Base-by-base conservation (phyloP, 2,797 vertebrate species). In the Microtus californicus region DNA sequence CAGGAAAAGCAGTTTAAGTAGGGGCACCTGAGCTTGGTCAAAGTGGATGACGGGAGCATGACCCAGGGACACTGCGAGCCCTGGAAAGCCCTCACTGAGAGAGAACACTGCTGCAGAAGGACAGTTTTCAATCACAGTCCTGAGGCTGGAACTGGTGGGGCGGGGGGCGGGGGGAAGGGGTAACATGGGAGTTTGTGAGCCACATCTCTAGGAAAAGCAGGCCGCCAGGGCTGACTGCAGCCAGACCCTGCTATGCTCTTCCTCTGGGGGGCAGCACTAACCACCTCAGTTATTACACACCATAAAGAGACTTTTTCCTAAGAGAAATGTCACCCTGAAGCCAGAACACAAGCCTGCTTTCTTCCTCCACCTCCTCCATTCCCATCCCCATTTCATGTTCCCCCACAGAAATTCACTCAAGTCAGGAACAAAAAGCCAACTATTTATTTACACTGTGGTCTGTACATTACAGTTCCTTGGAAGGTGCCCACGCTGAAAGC, bases 391-490 rank as follows among this genome's bases (percentile, higher is more conserved):
- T 23, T 6, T 23, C 45, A 48, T 5, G 0, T 21, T 7, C 61
- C 19, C 19, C 76, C 81, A 93, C 54, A 93, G 88, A 96, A 89
- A 94, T 90, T 82, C 94, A 96, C 54, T 15, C 96, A 97, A 95
- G 96, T 98, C 98, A 98, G 98, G 98, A 98, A 98, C 85, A 97
- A 98, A 98, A 97, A 99, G 97, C 98, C 97, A 98, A 97, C 81
- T 31, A 94, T 98, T 98, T 99, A 99, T 99, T 99, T 98, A 98
- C 98, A 98, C 96, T 97, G 98, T 54, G 97, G 90, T 98, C 98
- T 98, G 97, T 98, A 98, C 97, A 96, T 91, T 87, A 98, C 92
- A 97, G 98, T 97, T 98, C 97, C 97, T 86, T 76, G 90, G 77
- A 94, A 95, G 88, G 69, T 48, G 80, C 87, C 92, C 74, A n/a